A percentile compares a stretch with the other conserved stretches of the same genome.
Conservation (phyloP, 1,140 invertebrate genomes). For the Drosophila nigromelanica region DNA sequence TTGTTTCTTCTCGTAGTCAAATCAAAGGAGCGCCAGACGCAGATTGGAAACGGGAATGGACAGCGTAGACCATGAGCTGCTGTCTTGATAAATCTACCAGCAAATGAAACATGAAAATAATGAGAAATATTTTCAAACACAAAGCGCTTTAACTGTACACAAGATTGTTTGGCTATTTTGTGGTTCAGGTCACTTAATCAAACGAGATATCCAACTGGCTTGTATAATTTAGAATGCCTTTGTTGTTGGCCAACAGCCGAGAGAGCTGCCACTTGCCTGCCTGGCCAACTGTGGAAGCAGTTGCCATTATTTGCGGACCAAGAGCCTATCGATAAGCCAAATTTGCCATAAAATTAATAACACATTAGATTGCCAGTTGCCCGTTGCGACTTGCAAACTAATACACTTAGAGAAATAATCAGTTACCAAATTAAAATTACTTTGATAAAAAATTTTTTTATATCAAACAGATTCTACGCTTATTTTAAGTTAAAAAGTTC, state of each 20-base stretch:
- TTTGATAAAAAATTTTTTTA: no score
- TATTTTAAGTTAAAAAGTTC: no score
- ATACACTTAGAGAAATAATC: no score
- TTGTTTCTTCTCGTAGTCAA: slow-evolving; percentile 21
- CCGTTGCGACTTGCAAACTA: no score
- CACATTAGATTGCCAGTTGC: slow-evolving; percentile 66
- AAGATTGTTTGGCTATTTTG: slow-evolving; percentile 22
- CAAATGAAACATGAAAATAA: slow-evolving; percentile 81
- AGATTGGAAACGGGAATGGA: slow-evolving; percentile 16
- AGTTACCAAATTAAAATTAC: no score
- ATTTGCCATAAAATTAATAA: slow-evolving; percentile 81
- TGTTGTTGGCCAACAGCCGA: slow-evolving; percentile 35
- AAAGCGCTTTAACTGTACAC: slow-evolving; percentile 70
- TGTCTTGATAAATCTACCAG: slow-evolving; percentile 69
- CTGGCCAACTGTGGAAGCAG: slow-evolving; percentile 16
- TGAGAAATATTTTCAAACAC: slow-evolving; percentile 74
- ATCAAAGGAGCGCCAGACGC: slow-evolving; percentile 35
- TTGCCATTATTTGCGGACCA: slow-evolving; percentile 27
- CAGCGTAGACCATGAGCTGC: slow-evolving; percentile 1
- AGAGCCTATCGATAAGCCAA: slow-evolving; percentile 56
- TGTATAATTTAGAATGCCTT: slow-evolving; percentile 78
- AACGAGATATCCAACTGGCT: slow-evolving; percentile 81
- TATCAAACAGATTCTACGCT: no score
- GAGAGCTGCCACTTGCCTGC: neutral
- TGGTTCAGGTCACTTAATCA: slow-evolving; percentile 75